A percentile compares a stretch with the other conserved stretches of the same genome.
These are phyloP conservation scores for Oscheius sp. DNA, from an alignment of 2,888 invertebrate genomes.

Conservation along the genomic window DNA sequence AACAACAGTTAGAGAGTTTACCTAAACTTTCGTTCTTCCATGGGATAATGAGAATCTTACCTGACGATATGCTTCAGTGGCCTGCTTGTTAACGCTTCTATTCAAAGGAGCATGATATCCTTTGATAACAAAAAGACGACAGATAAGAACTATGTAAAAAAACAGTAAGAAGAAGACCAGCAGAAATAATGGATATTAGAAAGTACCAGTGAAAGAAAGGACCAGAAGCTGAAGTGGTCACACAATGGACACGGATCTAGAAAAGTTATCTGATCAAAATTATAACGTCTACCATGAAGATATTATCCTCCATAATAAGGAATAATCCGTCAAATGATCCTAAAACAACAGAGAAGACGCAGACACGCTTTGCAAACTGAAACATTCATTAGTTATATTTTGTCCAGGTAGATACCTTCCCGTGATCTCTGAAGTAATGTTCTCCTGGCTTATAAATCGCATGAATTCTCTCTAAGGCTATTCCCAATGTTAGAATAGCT, in stretches of 20 bases:
- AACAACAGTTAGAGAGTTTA: slow-evolving; percentile 53
- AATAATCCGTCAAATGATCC: slow-evolving; percentile 49
- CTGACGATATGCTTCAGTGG: slow-evolving; percentile 47
- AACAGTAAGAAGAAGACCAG: slow-evolving; percentile 45
- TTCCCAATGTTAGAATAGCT: slow-evolving; percentile 50
- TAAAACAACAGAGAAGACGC: slow-evolving; percentile 44
- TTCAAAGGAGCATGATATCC: slow-evolving; percentile 45
- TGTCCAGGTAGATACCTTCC: slow-evolving; percentile 36
- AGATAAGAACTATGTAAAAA: slow-evolving; percentile 50
- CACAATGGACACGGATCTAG: slow-evolving; percentile 59
- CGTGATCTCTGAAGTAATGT: slow-evolving; percentile 52
- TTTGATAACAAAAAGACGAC: slow-evolving; percentile 48
- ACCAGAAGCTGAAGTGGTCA: slow-evolving; percentile 57
- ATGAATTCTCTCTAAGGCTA: slow-evolving; percentile 52
- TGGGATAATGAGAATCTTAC: slow-evolving; percentile 23
- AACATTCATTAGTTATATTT: background rate
- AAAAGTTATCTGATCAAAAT: slow-evolving; percentile 17
- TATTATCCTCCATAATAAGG: slow-evolving; percentile 50
- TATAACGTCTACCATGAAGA: slow-evolving; percentile 41
- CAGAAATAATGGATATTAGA: slow-evolving; percentile 47
- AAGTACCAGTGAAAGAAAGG: slow-evolving; percentile 56
- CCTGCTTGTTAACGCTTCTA: slow-evolving; percentile 37
- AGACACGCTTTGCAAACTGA: slow-evolving; percentile 46
- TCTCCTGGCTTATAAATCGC: slow-evolving; percentile 50
- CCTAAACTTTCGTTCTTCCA: slow-evolving; percentile 37